phyloP scores from a whole-genome alignment of 2,797 vertebrate genomes.

The Cynopterus sphinx region DNA sequence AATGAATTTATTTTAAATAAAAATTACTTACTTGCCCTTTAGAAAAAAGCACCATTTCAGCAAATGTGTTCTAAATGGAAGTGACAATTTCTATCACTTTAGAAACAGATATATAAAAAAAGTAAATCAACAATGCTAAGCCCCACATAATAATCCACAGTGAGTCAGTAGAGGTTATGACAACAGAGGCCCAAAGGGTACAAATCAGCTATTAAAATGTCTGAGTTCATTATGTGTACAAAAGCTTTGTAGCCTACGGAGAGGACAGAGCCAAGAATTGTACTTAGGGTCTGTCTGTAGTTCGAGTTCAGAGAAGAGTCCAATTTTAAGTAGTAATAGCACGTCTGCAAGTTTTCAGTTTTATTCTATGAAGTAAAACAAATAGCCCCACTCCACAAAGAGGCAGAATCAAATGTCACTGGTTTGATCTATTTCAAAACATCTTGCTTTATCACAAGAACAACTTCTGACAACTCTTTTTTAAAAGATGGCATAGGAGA shows the following conservation, averaged over 20 bases:
- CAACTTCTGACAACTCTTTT: conserved; percentile 61
- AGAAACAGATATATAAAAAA: conserved; percentile 76
- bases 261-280: conserved; percentile 12
- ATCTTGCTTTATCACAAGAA: conserved; percentile 39
- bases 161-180: conserved; percentile 61
- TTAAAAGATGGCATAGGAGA: conserved; percentile 63
- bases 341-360: conserved; percentile 49
- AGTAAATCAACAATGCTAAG: conserved; percentile 66
- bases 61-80: conserved; percentile 82
- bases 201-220: conserved; percentile 69
- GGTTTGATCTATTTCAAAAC: conserved; percentile 76
- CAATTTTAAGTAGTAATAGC: conserved; percentile 52
- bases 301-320: conserved; percentile 43
- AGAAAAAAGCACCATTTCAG: conserved; percentile 72
- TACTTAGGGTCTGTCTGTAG: neutral
- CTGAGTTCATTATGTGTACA: conserved; percentile 60
- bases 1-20: conserved; percentile 85
- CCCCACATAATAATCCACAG: conserved; percentile 26
- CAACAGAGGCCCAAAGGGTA: conserved; percentile 43
- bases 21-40: conserved; percentile 82
- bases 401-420: conserved; percentile 61
- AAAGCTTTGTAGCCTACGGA: conserved; percentile 30
- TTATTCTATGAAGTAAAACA: conserved; percentile 61
- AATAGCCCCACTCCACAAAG: conserved; percentile 62
- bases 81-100: conserved; percentile 72